Conservation (phyloP, 2,888 invertebrate species). For the Lingula anatina region DNA sequence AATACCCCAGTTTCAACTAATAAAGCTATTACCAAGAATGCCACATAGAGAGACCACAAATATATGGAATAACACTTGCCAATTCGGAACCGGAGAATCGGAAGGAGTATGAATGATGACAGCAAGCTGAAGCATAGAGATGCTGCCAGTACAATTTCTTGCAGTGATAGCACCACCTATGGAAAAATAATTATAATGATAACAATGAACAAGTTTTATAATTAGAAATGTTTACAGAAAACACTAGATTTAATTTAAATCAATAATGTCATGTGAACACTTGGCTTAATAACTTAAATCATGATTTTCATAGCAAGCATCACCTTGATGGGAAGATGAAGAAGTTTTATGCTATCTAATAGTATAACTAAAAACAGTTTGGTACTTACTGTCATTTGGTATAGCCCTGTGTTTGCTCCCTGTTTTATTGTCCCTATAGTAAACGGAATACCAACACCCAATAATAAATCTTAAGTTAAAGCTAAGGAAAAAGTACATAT, state of each 20-base stretch:
- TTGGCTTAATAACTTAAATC: too few species aligned
- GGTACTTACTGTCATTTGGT: too few species aligned
- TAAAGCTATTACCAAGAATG: constrained; percentile 56
- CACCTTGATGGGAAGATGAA: too few species aligned
- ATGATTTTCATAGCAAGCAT: too few species aligned
- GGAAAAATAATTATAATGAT: background rate
- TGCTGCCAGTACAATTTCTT: constrained; percentile 53
- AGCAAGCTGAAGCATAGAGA: constrained; percentile 54
- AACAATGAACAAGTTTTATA: too few species aligned
- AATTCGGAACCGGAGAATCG: constrained; percentile 54
- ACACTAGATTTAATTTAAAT: background rate
- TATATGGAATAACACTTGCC: constrained; percentile 55
- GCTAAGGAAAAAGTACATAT: background rate
- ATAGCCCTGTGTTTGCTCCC: constrained; percentile 23
- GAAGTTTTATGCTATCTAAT: too few species aligned
- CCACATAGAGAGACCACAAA: constrained; percentile 54
- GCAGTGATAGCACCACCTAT: constrained; percentile 50
- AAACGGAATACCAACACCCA: constrained; percentile 51
- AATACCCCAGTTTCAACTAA: constrained; percentile 54
- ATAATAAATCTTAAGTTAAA: constrained; percentile 37
- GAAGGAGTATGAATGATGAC: constrained; percentile 53
- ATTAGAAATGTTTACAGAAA: background rate
- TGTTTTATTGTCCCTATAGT: constrained; percentile 35
- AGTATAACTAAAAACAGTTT: too few species aligned
- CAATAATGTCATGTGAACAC: background rate